These are phyloP conservation scores for Noctua pronuba DNA, from an alignment of 2,888 invertebrate species.

Conservation along the genomic window DNA sequence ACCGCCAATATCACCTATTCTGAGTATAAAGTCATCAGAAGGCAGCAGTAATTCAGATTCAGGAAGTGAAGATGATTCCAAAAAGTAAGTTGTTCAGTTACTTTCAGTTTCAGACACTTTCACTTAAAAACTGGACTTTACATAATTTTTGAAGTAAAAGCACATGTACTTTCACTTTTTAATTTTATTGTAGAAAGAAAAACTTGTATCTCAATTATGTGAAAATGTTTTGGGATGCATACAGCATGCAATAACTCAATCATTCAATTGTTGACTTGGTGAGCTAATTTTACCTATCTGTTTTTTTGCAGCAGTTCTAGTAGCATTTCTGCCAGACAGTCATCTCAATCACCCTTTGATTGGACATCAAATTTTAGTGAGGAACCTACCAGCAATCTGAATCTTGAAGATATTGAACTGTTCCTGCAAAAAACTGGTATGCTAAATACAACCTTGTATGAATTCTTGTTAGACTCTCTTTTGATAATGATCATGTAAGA, in stretches of 20 bases:
- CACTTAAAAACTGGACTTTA: slow-evolving; percentile 35
- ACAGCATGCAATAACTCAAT: not conserved
- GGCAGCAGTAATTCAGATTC: slow-evolving; percentile 86
- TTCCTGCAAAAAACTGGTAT: slow-evolving; percentile 85
- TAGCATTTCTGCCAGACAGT: slow-evolving; percentile 77
- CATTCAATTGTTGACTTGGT: not conserved
- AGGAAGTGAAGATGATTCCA: slow-evolving; percentile 88
- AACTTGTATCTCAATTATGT: slow-evolving; percentile 4
- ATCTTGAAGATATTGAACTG: slow-evolving; percentile 85
- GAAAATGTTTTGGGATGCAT: not conserved
- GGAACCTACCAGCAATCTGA: slow-evolving; percentile 81
- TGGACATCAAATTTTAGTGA: slow-evolving; percentile 80
- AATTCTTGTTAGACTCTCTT: slow-evolving; percentile 14
- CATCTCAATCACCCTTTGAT: slow-evolving; percentile 83
- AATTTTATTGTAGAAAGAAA: not conserved
- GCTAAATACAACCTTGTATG: not conserved
- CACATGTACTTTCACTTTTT: slow-evolving; percentile 54
- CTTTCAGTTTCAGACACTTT: slow-evolving; percentile 41
- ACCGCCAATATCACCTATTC: slow-evolving; percentile 83
- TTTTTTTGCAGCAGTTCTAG: slow-evolving; percentile 74
- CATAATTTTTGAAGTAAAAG: slow-evolving; percentile 31
- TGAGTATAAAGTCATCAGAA: slow-evolving; percentile 83
- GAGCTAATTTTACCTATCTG: not conserved
- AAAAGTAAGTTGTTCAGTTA: slow-evolving; percentile 76
- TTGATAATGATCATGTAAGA: not conserved